Conservation (phyloP, 2,888 invertebrate species). For the Lasioglossum figueresi region DNA sequence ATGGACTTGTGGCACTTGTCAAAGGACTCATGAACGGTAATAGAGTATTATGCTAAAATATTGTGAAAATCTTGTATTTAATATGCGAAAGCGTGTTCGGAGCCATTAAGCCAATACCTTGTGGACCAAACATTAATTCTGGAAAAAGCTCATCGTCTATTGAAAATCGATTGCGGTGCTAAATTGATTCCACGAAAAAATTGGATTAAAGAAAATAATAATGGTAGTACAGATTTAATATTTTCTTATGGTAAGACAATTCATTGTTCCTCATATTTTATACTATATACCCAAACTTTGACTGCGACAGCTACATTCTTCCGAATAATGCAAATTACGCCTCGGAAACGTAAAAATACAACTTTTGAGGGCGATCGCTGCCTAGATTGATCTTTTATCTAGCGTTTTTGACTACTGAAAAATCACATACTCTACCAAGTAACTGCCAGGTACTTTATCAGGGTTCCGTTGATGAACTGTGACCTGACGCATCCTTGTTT, state of each 20-base stretch:
- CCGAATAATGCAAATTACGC: no score
- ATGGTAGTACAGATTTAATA: neutral
- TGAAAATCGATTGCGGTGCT: neutral
- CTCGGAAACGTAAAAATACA: no score
- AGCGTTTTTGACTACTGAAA: no score
- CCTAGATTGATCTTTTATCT: no score
- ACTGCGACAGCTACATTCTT: no score
- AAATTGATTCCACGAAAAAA: neutral
- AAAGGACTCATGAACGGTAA: neutral
- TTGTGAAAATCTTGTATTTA: neutral
- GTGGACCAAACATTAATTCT: neutral
- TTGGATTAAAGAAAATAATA: neutral
- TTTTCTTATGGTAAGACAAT: neutral
- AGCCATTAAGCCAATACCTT: neutral
- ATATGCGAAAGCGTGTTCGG: neutral
- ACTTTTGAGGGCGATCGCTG: no score
- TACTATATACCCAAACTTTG: no score
- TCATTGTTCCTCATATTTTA: no score
- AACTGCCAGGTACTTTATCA: no score
- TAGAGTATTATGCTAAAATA: neutral
- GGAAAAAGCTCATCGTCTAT: neutral
- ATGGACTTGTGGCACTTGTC: constrained; percentile 1
- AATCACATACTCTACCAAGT: no score
- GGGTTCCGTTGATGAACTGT: no score
- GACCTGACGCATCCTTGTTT: no score